These are phyloP conservation scores for Tetanocera ferruginea DNA, from an alignment of 2,888 invertebrate species.

Conservation along the genomic window DNA sequence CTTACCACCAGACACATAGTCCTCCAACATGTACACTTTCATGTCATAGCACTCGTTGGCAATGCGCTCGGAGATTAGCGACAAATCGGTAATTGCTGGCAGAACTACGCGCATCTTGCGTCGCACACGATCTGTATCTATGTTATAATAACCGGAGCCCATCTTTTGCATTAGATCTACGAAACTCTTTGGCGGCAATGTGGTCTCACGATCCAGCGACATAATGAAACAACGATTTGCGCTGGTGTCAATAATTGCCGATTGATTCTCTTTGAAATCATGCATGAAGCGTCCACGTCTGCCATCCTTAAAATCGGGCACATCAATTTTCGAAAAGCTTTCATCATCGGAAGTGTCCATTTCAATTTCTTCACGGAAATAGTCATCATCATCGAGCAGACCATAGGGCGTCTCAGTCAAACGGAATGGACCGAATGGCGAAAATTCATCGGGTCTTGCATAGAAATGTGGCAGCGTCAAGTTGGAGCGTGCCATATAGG, in stretches of 20 bases:
- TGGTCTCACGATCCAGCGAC: slow-evolving; percentile 84
- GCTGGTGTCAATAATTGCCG: slow-evolving; percentile 83
- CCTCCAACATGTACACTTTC: slow-evolving; percentile 82
- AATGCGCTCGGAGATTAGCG: slow-evolving; percentile 79
- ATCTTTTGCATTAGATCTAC: slow-evolving; percentile 85
- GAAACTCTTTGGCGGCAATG: slow-evolving; percentile 84
- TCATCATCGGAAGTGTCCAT: slow-evolving; percentile 78
- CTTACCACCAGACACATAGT: slow-evolving; percentile 77
- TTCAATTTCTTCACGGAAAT: slow-evolving; percentile 85
- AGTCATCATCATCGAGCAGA: slow-evolving; percentile 62
- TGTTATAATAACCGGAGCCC: slow-evolving; percentile 83
- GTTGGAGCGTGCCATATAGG: slow-evolving; percentile 62
- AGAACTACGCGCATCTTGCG: slow-evolving; percentile 81
- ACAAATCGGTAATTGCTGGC: slow-evolving; percentile 78
- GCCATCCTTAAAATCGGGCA: slow-evolving; percentile 86
- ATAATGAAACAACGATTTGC: slow-evolving; percentile 89
- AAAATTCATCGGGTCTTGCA: slow-evolving; percentile 62
- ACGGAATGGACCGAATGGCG: slow-evolving; percentile 55
- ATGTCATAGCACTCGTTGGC: slow-evolving; percentile 78
- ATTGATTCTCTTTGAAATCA: slow-evolving; percentile 85
- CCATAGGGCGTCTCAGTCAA: slow-evolving; percentile 43
- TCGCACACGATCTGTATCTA: slow-evolving; percentile 83
- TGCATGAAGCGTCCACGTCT: slow-evolving; percentile 90
- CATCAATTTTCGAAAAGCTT: slow-evolving; percentile 86
- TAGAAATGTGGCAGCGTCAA: slow-evolving; percentile 61